Evolutionary conservation across 2,113 vertebrate genomes (phyloP), one percentile per base, ranked within the genome.

Genomic region (Python bivittatus): DNA sequence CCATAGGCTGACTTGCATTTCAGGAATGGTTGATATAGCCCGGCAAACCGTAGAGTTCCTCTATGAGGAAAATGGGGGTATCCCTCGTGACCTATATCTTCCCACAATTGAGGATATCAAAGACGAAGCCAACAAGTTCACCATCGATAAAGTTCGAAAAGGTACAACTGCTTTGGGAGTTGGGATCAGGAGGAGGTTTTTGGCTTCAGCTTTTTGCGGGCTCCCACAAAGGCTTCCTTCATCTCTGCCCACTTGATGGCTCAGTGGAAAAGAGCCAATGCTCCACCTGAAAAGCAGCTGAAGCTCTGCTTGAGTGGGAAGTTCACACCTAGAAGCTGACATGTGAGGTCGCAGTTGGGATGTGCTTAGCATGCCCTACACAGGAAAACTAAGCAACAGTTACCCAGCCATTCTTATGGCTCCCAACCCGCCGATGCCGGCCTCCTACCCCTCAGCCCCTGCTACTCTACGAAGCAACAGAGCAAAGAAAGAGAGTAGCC

Each of bases 111-210:
- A 99, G 95, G 99, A 99, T 60, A 99, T 99, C 94, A 99, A 99
- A 96, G 99, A 99, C 0, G 99, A 99, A 96, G 99, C 99, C 83
- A 99, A 99, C 97, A 99, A 99, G 96, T 99, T 99, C 97, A 99
- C 99, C 2, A 98, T 99, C 23, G 99, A 99, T 97, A 99, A 99
- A 99, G 99, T 99, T 94, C 99, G 99, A 94, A 99, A 99, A 99
- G 99, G 99, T 99, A 97, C 85, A 42, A 3, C 68, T 48, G 23
- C 22, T 61, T 88, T 23, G n/a, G 60, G 52, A 33, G 15, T 38
- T 29, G 27, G 48, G 23, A 15, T 20, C 23, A 10, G 10, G 33
- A 38, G 8, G 7, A 3, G 33, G 1, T 10, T 27, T 23, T 22
- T 7, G n/a, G 11, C 22, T 5, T 68, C 22, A 0, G 54, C 87